A percentile compares a stretch with the other conserved stretches of the same genome.
Conservation (phyloP, 2,888 invertebrate genomes). For the Cataglyphis albicans region DNA sequence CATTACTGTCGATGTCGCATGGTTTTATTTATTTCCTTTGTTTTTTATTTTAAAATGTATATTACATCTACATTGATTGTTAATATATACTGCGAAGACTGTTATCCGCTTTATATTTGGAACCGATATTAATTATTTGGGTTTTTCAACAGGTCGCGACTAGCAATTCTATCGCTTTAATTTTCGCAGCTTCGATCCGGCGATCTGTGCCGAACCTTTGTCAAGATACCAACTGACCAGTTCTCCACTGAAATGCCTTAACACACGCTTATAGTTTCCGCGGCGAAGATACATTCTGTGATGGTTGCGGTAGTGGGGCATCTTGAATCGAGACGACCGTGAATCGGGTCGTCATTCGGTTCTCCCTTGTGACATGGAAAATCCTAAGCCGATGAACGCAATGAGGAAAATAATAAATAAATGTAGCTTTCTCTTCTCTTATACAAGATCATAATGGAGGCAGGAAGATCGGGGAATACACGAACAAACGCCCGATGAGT, state of each 20-base stretch:
- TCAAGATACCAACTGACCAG: slow-evolving; percentile 2
- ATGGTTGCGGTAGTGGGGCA: slow-evolving; percentile 56
- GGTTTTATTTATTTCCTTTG: neutral
- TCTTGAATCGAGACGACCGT: neutral
- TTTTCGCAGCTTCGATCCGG: neutral
- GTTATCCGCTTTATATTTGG: neutral
- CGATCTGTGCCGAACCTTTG: slow-evolving; percentile 17
- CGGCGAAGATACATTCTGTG: neutral
- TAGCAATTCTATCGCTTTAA: neutral
- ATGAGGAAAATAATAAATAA: slow-evolving; percentile 21
- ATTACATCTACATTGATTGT: neutral
- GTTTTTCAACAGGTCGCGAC: neutral
- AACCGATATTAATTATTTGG: neutral
- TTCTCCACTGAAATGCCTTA: neutral
- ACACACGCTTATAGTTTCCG: neutral
- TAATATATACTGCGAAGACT: neutral
- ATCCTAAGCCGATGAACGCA: neutral
- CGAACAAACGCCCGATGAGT: slow-evolving; percentile 16
- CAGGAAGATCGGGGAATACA: slow-evolving; percentile 22
- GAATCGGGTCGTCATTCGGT: neutral
- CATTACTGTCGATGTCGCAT: neutral
- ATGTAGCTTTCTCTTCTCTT: neutral
- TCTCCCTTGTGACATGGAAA: neutral
- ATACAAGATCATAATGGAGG: neutral
- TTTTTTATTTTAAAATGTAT: neutral